Conservation (phyloP, 2,888 invertebrate genomes). For the Argynnis bischoffii region DNA sequence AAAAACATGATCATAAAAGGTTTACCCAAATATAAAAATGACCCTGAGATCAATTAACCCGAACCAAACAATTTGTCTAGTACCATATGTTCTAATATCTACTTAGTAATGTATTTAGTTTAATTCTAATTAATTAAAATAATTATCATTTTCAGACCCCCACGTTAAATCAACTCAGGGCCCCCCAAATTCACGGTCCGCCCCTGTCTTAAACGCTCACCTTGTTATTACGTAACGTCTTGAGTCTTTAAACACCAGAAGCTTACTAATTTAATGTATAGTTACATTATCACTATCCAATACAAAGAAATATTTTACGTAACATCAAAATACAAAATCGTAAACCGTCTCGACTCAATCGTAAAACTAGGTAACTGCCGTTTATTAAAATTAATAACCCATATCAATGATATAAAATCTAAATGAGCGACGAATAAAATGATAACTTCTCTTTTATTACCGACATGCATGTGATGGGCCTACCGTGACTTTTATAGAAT, state of each 20-base stretch:
- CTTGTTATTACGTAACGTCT: no score
- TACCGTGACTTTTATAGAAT: constrained; percentile 5
- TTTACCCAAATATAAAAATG: no score
- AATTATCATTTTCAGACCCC: no score
- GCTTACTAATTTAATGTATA: not conserved
- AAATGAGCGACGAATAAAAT: constrained; percentile 78
- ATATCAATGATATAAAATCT: constrained; percentile 74
- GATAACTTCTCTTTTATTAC: constrained; percentile 68
- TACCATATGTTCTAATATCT: no score
- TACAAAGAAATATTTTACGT: constrained; percentile 10
- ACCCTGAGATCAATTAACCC: no score
- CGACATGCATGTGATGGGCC: constrained; percentile 39
- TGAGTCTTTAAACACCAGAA: constrained; percentile 8
- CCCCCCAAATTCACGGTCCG: no score
- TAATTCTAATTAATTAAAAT: no score
- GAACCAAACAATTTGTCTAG: no score
- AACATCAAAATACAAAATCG: constrained; percentile 38
- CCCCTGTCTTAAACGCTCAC: no score
- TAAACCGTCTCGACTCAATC: constrained; percentile 45
- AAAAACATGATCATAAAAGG: no score
- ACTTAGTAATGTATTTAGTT: no score
- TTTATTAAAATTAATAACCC: constrained; percentile 78
- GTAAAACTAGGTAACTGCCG: constrained; percentile 62
- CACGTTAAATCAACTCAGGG: no score
- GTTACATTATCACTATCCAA: constrained; percentile 9